A percentile compares a stretch with the other conserved stretches of the same genome.
These are phyloP conservation scores for Rhodeus uyekii DNA, from an alignment of 2,797 vertebrate species.

Conservation along the genomic window DNA sequence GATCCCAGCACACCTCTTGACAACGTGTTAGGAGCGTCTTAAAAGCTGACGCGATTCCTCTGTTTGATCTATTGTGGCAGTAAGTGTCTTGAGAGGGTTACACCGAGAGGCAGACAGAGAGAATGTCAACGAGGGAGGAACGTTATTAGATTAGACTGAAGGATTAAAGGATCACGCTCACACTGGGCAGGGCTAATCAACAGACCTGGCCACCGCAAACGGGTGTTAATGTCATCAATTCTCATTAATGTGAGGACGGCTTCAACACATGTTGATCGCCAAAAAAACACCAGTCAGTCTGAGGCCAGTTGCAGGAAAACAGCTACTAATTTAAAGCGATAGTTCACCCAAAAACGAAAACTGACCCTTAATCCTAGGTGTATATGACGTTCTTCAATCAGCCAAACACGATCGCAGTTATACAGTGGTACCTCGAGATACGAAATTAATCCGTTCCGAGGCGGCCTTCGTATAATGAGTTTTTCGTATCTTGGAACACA, in stretches of 20 bases:
- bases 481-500: no score
- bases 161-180: slow-evolving; percentile 47
- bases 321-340: no score
- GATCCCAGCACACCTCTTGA: slow-evolving; percentile 13
- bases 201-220: slow-evolving; percentile 12
- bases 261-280: background rate
- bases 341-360: no score
- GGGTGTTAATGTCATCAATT: slow-evolving; percentile 48
- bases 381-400: no score
- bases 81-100: background rate
- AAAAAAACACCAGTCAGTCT: background rate
- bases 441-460: no score
- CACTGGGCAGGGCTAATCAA: slow-evolving; percentile 25
- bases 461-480: no score
- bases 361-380: no score
- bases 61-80: slow-evolving; percentile 38
- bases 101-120: background rate
- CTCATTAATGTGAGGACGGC: slow-evolving; percentile 14
- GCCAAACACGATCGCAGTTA: no score
- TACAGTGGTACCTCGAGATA: no score
- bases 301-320: background rate
- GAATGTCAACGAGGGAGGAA: background rate
- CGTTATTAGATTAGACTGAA: slow-evolving; percentile 44
- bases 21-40: slow-evolving; percentile 24
- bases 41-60: background rate